Conservation (phyloP, 2,888 invertebrate species). For the Chrysomela aeneicollis region DNA sequence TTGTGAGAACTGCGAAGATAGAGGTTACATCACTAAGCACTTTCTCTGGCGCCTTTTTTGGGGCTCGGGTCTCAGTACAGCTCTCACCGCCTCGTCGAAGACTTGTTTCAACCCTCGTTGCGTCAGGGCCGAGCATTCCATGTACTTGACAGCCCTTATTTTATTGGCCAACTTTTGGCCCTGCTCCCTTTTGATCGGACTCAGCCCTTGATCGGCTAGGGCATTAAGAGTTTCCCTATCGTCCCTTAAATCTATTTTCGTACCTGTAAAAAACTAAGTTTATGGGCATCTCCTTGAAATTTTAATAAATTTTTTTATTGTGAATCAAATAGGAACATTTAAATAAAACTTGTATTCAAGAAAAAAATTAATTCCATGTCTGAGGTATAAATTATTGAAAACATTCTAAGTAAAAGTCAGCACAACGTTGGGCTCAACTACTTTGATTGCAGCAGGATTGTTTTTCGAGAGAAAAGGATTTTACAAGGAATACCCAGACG, state of each 20-base stretch:
- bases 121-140: constrained; percentile 99
- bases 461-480: no score
- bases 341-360: no score
- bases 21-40: constrained; percentile 67
- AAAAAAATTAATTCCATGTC: no score
- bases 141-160: constrained; percentile 97
- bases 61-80: constrained; percentile 96
- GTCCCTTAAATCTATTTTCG: constrained; percentile 98
- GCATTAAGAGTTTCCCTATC: constrained; percentile 94
- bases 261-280: constrained; percentile 68
- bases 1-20: constrained; percentile 12
- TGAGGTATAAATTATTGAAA: no score
- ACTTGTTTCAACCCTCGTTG: constrained; percentile 98
- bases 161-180: constrained; percentile 98
- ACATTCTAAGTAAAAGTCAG: no score
- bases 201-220: constrained; percentile 91
- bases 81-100: constrained; percentile 98
- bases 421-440: no score
- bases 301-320: no score
- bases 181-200: constrained; percentile 96
- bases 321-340: no score
- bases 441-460: no score
- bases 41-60: constrained; percentile 93
- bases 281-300: no score
- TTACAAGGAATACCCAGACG: no score